A percentile compares a stretch with the other conserved stretches of the same genome.
Evolutionary conservation across 2,113 vertebrate species (phyloP).

Genomic region (Tetrax tetrax): DNA sequence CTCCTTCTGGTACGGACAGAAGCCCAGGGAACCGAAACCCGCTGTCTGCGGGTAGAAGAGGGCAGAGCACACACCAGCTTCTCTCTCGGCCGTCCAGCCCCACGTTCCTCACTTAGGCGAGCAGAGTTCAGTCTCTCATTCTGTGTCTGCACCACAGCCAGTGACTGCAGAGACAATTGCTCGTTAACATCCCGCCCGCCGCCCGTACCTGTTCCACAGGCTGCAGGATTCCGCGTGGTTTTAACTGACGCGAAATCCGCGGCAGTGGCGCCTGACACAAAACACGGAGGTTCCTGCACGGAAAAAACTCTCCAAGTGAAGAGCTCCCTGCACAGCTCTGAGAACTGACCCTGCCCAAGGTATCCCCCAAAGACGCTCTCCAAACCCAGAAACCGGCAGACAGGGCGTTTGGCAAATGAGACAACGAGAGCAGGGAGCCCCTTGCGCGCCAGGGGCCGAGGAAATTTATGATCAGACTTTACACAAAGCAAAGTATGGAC

Average conservation of each 20-base stretch:
- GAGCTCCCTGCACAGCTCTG: not conserved
- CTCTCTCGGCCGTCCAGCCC: not conserved
- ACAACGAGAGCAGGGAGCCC: fast-evolving
- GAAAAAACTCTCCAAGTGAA: not conserved
- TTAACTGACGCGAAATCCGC: not conserved
- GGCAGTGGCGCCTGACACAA: fast-evolving
- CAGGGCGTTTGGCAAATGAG: not conserved
- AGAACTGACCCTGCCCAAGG: fast-evolving
- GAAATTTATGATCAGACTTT: not conserved
- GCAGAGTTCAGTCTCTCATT: not conserved
- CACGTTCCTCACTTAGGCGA: fast-evolving
- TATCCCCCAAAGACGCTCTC: not conserved
- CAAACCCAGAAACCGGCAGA: not conserved
- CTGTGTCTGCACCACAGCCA: not conserved
- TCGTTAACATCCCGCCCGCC: not conserved
- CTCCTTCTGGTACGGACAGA: not conserved
- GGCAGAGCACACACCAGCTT: not conserved
- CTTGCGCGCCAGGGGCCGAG: fast-evolving
- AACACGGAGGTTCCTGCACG: not conserved
- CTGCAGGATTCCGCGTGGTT: fast-evolving
- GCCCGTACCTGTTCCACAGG: fast-evolving
- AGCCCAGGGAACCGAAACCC: not conserved
- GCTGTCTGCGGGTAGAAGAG: not conserved
- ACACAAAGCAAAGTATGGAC: fast-evolving
- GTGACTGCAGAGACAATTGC: fast-evolving